Conservation (phyloP, 92 coral and sea anemone species). For the Anthopleura xanthogrammica region DNA sequence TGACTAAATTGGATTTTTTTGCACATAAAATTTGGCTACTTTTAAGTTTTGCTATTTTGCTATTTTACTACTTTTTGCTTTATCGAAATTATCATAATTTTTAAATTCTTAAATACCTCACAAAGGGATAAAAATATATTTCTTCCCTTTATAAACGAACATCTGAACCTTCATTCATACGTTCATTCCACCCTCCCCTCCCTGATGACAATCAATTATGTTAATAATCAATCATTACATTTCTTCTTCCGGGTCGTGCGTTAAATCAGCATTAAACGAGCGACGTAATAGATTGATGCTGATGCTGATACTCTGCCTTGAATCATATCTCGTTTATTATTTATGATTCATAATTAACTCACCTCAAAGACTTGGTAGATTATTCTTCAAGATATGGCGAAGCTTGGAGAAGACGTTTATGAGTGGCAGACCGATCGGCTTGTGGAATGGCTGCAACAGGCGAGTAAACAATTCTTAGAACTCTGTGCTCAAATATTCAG, state of each 20-base stretch:
- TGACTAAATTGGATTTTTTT: too few relatives aligned
- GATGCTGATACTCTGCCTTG: not conserved
- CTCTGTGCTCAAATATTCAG: not conserved
- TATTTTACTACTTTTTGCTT: too few relatives aligned
- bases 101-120: too few relatives aligned
- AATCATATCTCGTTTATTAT: not conserved
- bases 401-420: conserved; percentile 35
- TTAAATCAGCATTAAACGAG: not conserved
- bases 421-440: conserved; percentile 47
- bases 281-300: not conserved
- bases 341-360: not conserved
- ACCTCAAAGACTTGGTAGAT: not conserved
- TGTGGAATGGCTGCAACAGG: conserved; percentile 49
- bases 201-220: not conserved
- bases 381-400: conserved; percentile 39
- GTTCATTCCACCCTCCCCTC: not conserved
- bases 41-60: too few relatives aligned
- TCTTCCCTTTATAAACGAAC: not conserved
- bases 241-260: conserved; percentile 13
- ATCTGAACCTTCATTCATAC: too few relatives aligned
- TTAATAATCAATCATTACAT: not conserved
- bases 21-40: too few relatives aligned
- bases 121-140: too few relatives aligned
- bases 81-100: too few relatives aligned
- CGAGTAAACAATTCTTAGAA: conserved; percentile 18